These are phyloP conservation scores for Epinephelus malabaricus DNA, from an alignment of 2,797 vertebrate species.

Conservation along the genomic window DNA sequence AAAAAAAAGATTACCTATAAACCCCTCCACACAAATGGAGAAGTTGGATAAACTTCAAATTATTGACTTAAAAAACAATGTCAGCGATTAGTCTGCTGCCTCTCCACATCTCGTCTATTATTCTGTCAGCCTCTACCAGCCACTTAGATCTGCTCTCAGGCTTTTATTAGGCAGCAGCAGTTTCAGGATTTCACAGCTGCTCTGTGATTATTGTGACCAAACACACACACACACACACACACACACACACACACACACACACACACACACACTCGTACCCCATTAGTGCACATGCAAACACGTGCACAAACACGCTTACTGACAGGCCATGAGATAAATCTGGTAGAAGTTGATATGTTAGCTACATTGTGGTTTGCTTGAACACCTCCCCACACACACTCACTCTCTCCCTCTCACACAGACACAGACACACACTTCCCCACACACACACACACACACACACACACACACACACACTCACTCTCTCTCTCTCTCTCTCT, in stretches of 20 bases:
- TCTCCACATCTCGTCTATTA: constrained; percentile 33
- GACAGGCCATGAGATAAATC: constrained; percentile 52
- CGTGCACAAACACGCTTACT: constrained; percentile 14
- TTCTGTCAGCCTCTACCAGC: constrained; percentile 46
- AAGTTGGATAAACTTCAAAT: constrained; percentile 30
- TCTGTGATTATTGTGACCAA: constrained; percentile 56
- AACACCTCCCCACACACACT: constrained; percentile 13
- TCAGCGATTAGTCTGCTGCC: constrained; percentile 31
- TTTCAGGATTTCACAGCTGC: constrained; percentile 49
- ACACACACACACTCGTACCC: neutral
- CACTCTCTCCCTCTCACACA: constrained; percentile 1
- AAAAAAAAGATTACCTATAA: neutral
- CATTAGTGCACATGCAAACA: constrained; percentile 15
- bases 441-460: neutral
- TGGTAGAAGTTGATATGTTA: constrained; percentile 61
- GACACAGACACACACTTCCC: neutral
- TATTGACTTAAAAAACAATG: constrained; percentile 30
- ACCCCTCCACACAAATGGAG: neutral
- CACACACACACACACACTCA: neutral
- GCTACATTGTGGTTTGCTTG: constrained; percentile 47
- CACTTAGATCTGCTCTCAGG: constrained; percentile 57
- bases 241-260: constrained; percentile 20
- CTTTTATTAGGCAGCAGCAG: constrained; percentile 37
- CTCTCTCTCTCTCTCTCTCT: neutral
- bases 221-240: constrained; percentile 12